Conservation (phyloP, 2,888 invertebrate species). For the Drosophila monieri region DNA sequence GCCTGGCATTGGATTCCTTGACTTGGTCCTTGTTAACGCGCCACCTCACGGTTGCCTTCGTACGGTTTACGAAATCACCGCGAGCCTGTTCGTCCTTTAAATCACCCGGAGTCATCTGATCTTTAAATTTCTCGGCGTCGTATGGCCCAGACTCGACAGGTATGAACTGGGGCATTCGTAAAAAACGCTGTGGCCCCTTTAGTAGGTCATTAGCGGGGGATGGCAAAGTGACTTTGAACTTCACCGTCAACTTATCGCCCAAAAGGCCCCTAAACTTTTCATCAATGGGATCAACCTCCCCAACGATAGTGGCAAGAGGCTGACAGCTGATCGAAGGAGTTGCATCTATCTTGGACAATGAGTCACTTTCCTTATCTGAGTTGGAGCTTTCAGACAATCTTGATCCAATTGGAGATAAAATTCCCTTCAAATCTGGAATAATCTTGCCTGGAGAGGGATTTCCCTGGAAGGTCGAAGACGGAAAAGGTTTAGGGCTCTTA, state of each 20-base stretch:
- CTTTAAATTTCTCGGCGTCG: slow-evolving; percentile 10
- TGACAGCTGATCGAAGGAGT: background rate
- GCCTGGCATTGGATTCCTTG: slow-evolving; percentile 51
- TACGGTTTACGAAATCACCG: slow-evolving; percentile 23
- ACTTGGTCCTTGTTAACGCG: slow-evolving; percentile 25
- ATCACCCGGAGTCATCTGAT: slow-evolving; percentile 22
- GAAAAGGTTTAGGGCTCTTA: background rate
- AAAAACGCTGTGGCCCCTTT: slow-evolving; percentile 6
- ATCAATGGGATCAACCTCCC: background rate
- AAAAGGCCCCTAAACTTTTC: slow-evolving; percentile 1
- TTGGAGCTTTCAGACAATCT: background rate
- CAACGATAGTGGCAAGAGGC: background rate
- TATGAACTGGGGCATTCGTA: slow-evolving; percentile 47
- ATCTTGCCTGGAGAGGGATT: background rate
- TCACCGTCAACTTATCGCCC: slow-evolving; percentile 20
- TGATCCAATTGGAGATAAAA: background rate
- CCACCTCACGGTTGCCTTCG: slow-evolving; percentile 55
- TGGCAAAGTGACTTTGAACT: slow-evolving; percentile 45
- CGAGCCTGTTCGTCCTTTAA: slow-evolving; percentile 27
- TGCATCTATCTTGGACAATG: background rate
- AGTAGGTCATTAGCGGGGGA: background rate
- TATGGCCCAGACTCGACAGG: slow-evolving; percentile 24
- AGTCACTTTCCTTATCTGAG: background rate
- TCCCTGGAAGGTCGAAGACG: background rate
- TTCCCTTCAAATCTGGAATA: background rate